Evolutionary conservation across 2,888 invertebrate species (phyloP).

Genomic region (Danaus chrysippus): DNA sequence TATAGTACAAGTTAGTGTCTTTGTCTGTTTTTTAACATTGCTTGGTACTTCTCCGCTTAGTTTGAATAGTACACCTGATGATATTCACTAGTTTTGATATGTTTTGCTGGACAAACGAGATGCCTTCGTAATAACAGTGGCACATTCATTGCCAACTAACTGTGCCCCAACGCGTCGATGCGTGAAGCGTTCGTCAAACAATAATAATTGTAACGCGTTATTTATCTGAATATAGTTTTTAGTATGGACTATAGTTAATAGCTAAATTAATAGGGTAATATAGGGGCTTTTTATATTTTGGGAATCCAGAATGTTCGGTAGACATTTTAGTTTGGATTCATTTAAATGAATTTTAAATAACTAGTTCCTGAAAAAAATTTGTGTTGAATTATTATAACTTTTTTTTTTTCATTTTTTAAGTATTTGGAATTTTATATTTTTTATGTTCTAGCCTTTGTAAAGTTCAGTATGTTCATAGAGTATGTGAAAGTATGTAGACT

Average conservation of each 20-base stretch:
- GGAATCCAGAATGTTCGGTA: constrained; percentile 37
- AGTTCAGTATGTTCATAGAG: constrained; percentile 12
- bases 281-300: constrained; percentile 62
- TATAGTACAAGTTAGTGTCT: not conserved
- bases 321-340: constrained; percentile 41
- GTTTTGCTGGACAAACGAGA: not conserved
- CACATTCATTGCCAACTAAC: not conserved
- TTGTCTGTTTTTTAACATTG: not conserved
- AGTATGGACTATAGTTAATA: constrained; percentile 65
- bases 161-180: not conserved
- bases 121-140: not conserved
- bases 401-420: constrained; percentile 11
- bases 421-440: constrained; percentile 9
- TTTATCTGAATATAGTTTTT: constrained; percentile 61
- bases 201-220: constrained; percentile 43
- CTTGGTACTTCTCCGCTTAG: not conserved
- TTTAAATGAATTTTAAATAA: constrained; percentile 40
- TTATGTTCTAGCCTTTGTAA: constrained; percentile 14
- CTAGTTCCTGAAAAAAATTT: constrained; percentile 46
- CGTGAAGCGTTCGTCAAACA: not conserved
- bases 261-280: constrained; percentile 69
- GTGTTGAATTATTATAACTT: not conserved
- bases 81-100: not conserved
- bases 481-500: constrained; percentile 8
- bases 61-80: not conserved